phyloP scores from a whole-genome alignment of 1,140 invertebrate species.

The Drosophila prosaltans region DNA sequence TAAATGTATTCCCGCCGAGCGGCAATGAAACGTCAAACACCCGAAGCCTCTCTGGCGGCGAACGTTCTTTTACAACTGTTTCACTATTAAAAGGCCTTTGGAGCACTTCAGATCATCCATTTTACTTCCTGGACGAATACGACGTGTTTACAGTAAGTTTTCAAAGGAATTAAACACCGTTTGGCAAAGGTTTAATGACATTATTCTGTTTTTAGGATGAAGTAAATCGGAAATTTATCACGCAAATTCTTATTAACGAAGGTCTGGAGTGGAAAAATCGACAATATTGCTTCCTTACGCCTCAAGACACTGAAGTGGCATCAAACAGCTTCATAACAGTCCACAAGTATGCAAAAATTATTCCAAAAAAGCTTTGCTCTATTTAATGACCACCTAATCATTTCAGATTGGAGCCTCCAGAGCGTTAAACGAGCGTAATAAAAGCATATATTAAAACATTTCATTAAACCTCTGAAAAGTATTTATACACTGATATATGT shows the following conservation, averaged over 20 bases:
- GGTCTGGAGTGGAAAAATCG: slow-evolving; percentile 85
- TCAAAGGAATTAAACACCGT: neutral
- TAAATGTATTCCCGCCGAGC: slow-evolving; percentile 85
- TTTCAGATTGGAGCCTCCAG: slow-evolving; percentile 58
- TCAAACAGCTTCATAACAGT: slow-evolving; percentile 85
- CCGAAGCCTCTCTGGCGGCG: slow-evolving; percentile 94
- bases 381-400: neutral
- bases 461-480: too few relatives aligned
- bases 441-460: too few relatives aligned
- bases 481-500: too few relatives aligned
- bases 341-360: slow-evolving; percentile 79
- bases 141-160: slow-evolving; percentile 96
- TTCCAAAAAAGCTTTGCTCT: too few relatives aligned
- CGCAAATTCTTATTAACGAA: slow-evolving; percentile 88
- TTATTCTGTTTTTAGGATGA: slow-evolving; percentile 86
- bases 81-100: slow-evolving; percentile 97
- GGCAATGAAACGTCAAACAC: slow-evolving; percentile 84
- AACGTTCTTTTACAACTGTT: slow-evolving; percentile 97
- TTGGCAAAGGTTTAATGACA: neutral
- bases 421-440: slow-evolving; percentile 27
- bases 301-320: slow-evolving; percentile 87
- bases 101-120: slow-evolving; percentile 95
- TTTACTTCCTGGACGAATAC: slow-evolving; percentile 98
- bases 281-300: slow-evolving; percentile 91
- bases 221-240: slow-evolving; percentile 88